A percentile compares a stretch with the other conserved stretches of the same genome.
phyloP scores from a whole-genome alignment of 30 jellyfish, hydroid and myxozoan species.

The Phacellophora camtschatica region DNA sequence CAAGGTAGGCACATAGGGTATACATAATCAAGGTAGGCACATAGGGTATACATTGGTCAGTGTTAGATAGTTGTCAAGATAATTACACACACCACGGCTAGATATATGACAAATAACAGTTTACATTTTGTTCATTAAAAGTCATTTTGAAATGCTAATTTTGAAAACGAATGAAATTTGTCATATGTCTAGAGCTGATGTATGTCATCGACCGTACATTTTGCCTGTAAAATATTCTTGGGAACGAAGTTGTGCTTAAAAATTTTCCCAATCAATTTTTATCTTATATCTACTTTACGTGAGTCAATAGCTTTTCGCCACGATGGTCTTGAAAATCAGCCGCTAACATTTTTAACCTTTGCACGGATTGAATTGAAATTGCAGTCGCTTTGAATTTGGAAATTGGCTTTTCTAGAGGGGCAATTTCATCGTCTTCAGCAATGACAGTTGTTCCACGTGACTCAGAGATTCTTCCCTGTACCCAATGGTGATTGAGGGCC shows the following conservation, averaged over 20 bases:
- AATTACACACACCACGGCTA: no score
- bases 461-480: conserved; percentile 54
- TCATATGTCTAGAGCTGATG: no score
- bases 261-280: background rate
- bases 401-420: background rate
- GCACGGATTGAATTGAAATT: conserved; percentile 74
- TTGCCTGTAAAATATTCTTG: no score
- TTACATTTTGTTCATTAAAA: no score
- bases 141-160: no score
- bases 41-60: no score
- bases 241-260: background rate
- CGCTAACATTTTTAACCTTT: conserved; percentile 72
- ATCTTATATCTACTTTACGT: conserved; percentile 12
- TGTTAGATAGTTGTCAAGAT: no score
- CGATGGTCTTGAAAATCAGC: conserved; percentile 59
- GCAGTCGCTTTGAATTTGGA: conserved; percentile 76
- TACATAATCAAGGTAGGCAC: no score
- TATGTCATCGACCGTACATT: no score
- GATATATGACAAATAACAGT: no score
- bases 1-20: no score
- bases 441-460: conserved; percentile 51
- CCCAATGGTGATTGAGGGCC: conserved; percentile 84
- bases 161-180: no score
- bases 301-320: conserved; percentile 76
- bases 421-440: conserved; percentile 20